Evolutionary conservation across 2,797 vertebrate genomes (phyloP), one percentile per base, ranked within the genome.

Genomic region (Mallotus villosus): DNA sequence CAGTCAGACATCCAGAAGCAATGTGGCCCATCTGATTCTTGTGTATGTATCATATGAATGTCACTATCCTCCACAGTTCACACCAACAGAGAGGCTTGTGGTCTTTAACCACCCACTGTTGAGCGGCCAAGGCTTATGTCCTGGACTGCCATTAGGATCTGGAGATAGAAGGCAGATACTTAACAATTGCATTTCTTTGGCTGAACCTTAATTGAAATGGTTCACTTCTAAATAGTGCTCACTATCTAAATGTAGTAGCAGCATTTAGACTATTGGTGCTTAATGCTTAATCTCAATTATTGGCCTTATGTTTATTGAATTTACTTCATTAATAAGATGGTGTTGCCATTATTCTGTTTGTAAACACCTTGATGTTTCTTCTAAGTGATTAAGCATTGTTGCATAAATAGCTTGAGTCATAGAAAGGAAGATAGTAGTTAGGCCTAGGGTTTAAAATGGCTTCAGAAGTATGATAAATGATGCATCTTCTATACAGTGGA

Each of bases 401-500:
- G 55, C 17, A 46, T 16, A 29, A 59, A 11, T 21, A 22, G 9
- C 55, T 57, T 6, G 12, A 53, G 53, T 66, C 55, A 60, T 51
- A 9, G 34, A 57, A 66, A 66, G 71, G 17, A 46, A 46, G 41
- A 21, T n/a, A n/a, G 14, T 19, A 25, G 55, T 49, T n/a, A 34
- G 22, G 14, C 21, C 22, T 14, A 7, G 22, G 7, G 55, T 57
- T 78, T 46, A 2, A 62, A 53, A 74, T 61, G 17, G 51, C 53
- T 2, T 63, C 46, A 25, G 63, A 16, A 77, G 67, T 74, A 59
- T 71, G 49, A 75, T 53, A 51, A 63, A 67, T 0, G n/a, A 67
- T 41, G 19, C 63, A 14, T 59, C 77, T 77, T 75, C 32, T 63
- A 74, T 73, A n/a, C 70, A 67, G 53, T 75, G 55, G 68, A 72